Conservation (phyloP, 2,888 invertebrate species). For the Leptothorax acervorum region DNA sequence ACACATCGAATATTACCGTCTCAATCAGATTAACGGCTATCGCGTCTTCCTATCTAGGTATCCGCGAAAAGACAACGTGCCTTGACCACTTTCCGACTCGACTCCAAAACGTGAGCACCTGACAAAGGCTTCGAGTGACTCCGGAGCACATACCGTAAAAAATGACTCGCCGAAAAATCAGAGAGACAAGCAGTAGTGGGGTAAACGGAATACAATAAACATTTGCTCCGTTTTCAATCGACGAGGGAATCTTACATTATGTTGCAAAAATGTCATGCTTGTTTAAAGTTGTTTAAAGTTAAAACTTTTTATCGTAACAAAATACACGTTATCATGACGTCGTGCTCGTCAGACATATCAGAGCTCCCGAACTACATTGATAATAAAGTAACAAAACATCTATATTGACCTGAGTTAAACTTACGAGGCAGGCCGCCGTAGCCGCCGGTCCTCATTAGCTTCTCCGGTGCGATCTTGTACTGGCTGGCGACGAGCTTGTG, state of each 20-base stretch:
- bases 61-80: too few relatives aligned
- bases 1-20: too few relatives aligned
- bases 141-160: too few relatives aligned
- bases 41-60: too few relatives aligned
- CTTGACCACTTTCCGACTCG: too few relatives aligned
- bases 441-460: slow-evolving; percentile 97
- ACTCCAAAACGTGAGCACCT: too few relatives aligned
- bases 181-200: too few relatives aligned
- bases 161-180: too few relatives aligned
- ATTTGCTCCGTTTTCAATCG: too few relatives aligned
- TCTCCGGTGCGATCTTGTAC: slow-evolving; percentile 99
- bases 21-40: too few relatives aligned
- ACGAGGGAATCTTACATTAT: background rate
- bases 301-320: slow-evolving; percentile 8
- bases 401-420: slow-evolving; percentile 86
- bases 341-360: slow-evolving; percentile 49
- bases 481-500: slow-evolving; percentile 98
- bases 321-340: slow-evolving; percentile 36
- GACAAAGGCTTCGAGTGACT: too few relatives aligned
- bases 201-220: too few relatives aligned
- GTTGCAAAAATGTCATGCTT: slow-evolving; percentile 42
- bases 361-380: slow-evolving; percentile 74
- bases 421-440: slow-evolving; percentile 95
- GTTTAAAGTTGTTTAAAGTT: background rate
- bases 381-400: slow-evolving; percentile 84